Evolutionary conservation across 2,888 invertebrate species (phyloP).

Genomic region (Eretmocerus hayati): DNA sequence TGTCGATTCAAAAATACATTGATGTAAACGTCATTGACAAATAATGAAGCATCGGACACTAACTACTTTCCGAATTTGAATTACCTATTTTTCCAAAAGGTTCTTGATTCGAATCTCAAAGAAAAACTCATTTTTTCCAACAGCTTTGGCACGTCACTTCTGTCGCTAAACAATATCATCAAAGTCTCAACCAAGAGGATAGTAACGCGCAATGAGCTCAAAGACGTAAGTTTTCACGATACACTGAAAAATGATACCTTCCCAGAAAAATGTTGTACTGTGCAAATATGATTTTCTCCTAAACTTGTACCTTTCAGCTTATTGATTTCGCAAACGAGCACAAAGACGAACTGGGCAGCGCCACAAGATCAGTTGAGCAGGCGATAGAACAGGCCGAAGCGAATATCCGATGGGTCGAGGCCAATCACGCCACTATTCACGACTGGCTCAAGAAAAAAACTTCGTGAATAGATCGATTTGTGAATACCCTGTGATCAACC

Average conservation of each 20-base stretch:
- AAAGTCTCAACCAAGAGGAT: conserved; percentile 66
- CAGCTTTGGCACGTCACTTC: conserved; percentile 68
- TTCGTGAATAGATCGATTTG: not conserved
- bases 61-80: too few relatives aligned
- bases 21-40: too few relatives aligned
- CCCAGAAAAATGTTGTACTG: conserved; percentile 1
- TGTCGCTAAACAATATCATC: conserved; percentile 63
- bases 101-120: not conserved
- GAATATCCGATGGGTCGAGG: conserved; percentile 78
- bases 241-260: not conserved
- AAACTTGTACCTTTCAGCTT: conserved; percentile 51
- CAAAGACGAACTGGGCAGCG: conserved; percentile 60
- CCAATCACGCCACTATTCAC: conserved; percentile 66
- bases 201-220: conserved; percentile 68
- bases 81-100: not conserved
- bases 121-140: conserved; percentile 28
- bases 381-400: conserved; percentile 72
- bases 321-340: conserved; percentile 60
- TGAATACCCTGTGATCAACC: too few relatives aligned
- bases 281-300: not conserved
- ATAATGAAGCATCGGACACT: too few relatives aligned
- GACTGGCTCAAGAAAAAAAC: conserved; percentile 58
- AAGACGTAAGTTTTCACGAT: conserved; percentile 57
- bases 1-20: too few relatives aligned
- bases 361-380: conserved; percentile 66